These are phyloP conservation scores for Pipistrellus pipistrellus DNA, from an alignment of 2,797 vertebrate genomes.

Conservation along the genomic window DNA sequence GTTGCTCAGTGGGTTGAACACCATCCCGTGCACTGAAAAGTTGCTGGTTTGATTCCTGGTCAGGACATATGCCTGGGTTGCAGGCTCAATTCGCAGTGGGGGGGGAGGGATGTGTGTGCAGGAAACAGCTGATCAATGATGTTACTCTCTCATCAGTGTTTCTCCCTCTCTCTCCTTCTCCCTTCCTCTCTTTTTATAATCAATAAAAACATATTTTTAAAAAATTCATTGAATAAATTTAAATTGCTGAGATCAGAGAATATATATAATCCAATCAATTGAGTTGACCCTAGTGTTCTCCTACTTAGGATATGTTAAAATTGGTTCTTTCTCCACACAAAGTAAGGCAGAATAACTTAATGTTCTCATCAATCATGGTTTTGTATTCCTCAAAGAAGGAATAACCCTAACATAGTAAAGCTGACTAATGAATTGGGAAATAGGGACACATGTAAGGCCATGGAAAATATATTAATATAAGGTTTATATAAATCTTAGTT, in stretches of 20 bases:
- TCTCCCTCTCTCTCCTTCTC: not conserved
- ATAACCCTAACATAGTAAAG: not conserved
- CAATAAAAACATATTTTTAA: not conserved
- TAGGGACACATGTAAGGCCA: not conserved
- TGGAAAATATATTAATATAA: not conserved
- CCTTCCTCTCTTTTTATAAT: not conserved
- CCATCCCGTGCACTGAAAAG: not conserved
- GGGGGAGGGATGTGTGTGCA: not conserved
- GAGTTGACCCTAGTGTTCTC: not conserved
- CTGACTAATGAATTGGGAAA: not conserved
- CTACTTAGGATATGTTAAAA: not conserved
- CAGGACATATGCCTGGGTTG: not conserved
- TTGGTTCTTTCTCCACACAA: not conserved
- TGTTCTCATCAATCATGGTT: not conserved
- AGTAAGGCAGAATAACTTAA: not conserved
- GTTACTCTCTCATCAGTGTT: not conserved
- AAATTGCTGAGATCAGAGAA: not conserved
- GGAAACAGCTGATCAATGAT: not conserved
- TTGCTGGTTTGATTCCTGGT: not conserved
- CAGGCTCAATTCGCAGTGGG: not conserved
- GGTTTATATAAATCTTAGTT: not conserved
- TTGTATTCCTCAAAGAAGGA: not conserved
- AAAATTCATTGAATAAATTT: not conserved
- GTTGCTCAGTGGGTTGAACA: not conserved
- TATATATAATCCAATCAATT: not conserved